A percentile compares a stretch with the other conserved stretches of the same genome.
These are phyloP conservation scores for Parotocinclus haroldoi DNA, from an alignment of 2,797 vertebrate genomes.

Conservation along the genomic window DNA sequence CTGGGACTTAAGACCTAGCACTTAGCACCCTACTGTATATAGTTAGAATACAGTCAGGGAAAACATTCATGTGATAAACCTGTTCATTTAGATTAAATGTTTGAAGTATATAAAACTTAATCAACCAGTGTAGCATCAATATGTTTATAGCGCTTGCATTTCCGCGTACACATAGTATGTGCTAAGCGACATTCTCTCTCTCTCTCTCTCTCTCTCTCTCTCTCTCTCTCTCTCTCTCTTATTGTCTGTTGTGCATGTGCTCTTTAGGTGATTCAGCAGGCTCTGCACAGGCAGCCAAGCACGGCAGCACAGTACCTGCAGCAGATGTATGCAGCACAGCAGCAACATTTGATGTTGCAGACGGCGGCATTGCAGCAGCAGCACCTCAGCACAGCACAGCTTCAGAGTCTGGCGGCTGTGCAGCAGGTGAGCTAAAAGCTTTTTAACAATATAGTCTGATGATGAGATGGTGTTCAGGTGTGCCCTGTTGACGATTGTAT, in stretches of 20 bases:
- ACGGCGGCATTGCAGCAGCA: constrained; percentile 91
- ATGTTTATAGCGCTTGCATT: neutral
- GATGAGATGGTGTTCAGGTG: no score
- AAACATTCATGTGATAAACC: neutral
- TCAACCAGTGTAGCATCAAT: neutral
- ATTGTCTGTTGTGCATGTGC: neutral
- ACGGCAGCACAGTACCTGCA: constrained; percentile 96
- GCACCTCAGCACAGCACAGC: constrained; percentile 88
- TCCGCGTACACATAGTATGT: neutral
- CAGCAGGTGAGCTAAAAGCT: constrained; percentile 79
- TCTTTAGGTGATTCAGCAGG: constrained; percentile 92
- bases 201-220: neutral
- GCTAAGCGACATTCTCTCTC: neutral
- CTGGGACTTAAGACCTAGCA: no score
- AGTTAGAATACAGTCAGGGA: no score
- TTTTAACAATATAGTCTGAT: no score
- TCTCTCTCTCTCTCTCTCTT: neutral
- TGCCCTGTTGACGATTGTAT: no score
- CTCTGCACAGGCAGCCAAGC: constrained; percentile 88
- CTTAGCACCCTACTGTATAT: no score
- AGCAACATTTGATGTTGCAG: constrained; percentile 96
- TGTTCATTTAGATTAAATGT: neutral
- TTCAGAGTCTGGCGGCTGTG: constrained; percentile 88
- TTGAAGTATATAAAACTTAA: neutral
- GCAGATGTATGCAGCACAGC: constrained; percentile 98